These are phyloP conservation scores for Silurus aristotelis DNA, from an alignment of 2,797 vertebrate species.

Conservation along the genomic window DNA sequence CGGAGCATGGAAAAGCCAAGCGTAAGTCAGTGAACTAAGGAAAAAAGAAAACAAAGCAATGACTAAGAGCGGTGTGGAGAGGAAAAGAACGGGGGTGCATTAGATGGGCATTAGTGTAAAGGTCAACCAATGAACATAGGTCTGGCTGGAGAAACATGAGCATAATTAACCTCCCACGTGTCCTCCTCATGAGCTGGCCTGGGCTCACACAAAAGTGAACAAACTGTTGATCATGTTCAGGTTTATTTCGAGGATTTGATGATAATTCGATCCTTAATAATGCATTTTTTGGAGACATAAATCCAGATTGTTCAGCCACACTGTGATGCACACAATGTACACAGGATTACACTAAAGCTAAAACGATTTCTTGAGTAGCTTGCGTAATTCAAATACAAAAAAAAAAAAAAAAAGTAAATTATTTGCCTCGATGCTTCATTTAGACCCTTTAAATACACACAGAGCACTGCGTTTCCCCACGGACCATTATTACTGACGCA, in stretches of 20 bases:
- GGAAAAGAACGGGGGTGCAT: constrained; percentile 13
- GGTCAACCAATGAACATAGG: constrained; percentile 65
- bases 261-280: background rate
- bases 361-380: too few relatives aligned
- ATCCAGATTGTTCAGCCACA: too few relatives aligned
- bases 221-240: background rate
- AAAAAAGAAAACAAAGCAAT: background rate
- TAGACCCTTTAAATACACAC: too few relatives aligned
- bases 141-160: constrained; percentile 41
- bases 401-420: too few relatives aligned
- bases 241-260: background rate
- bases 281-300: background rate
- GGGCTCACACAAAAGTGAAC: constrained; percentile 11
- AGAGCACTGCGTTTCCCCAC: too few relatives aligned
- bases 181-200: constrained; percentile 1
- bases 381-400: too few relatives aligned
- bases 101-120: constrained; percentile 63
- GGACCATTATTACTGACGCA: too few relatives aligned
- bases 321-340: background rate
- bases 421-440: too few relatives aligned
- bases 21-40: background rate
- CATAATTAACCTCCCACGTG: constrained; percentile 30
- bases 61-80: background rate
- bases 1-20: background rate
- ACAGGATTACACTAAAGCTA: background rate